Percentiles rank a stretch among this genome's conserved stretches.
Evolutionary conservation across 2,113 vertebrate genomes (phyloP).

Genomic region (Eonycteris spelaea): DNA sequence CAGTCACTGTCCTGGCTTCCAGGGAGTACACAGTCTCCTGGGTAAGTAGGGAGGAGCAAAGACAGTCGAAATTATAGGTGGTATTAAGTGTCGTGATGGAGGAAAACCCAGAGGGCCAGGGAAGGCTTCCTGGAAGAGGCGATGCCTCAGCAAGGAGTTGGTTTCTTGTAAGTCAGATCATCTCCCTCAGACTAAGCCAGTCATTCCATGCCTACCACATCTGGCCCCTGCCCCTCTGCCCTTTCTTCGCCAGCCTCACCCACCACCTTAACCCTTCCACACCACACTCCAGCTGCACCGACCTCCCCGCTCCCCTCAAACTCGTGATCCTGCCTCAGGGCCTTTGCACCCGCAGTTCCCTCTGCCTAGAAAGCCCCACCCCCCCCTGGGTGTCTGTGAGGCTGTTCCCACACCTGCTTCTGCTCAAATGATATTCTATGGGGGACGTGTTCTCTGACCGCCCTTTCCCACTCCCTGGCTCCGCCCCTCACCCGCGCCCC

Average conservation of each 20-base stretch:
- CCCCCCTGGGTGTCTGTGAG: no score
- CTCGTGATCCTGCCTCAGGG: not conserved
- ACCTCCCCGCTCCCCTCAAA: not conserved
- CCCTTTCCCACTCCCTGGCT: no score
- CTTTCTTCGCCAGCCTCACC: not conserved
- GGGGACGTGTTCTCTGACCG: not conserved
- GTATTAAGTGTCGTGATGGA: not conserved
- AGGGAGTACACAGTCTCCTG: not conserved
- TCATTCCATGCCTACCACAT: accelerated
- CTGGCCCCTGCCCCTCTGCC: not conserved
- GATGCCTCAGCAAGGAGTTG: not conserved
- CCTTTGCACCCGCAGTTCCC: not conserved
- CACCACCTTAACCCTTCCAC: accelerated
- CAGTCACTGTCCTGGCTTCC: not conserved
- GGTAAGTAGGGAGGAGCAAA: not conserved
- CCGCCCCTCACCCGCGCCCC: not conserved
- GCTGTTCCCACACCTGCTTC: no score
- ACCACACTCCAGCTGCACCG: accelerated
- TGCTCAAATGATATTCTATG: not conserved
- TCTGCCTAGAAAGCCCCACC: not conserved
- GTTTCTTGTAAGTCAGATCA: not conserved
- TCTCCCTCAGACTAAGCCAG: not conserved
- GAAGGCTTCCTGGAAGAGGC: conserved; percentile 5
- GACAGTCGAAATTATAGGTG: not conserved
- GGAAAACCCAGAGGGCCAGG: not conserved